Evolutionary conservation across 2,797 vertebrate species (phyloP).

Genomic region (Cyprinodon diabolis): DNA sequence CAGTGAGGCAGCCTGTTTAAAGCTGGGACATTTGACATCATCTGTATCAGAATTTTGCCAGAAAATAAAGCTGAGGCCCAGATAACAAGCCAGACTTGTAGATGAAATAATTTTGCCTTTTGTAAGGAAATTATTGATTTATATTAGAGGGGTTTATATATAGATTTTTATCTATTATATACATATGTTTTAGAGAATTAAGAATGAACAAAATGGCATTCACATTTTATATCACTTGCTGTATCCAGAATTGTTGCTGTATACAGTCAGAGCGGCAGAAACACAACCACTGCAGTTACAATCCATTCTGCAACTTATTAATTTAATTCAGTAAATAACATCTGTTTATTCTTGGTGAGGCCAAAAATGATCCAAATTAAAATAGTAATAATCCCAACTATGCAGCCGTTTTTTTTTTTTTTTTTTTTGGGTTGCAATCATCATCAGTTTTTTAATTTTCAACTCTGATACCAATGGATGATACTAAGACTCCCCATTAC

Average conservation of each 20-base stretch:
- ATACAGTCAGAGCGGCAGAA: neutral
- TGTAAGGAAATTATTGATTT: too few relatives aligned
- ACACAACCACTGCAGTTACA: neutral
- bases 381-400: neutral
- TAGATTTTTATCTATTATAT: neutral
- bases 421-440: neutral
- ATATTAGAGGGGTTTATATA: neutral
- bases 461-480: neutral
- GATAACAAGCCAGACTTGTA: neutral
- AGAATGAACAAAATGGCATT: neutral
- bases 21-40: conserved; percentile 1
- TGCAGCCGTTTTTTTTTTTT: neutral
- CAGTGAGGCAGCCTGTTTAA: neutral
- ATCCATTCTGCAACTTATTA: too few relatives aligned
- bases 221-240: neutral
- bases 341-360: neutral
- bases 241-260: too few relatives aligned
- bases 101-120: neutral
- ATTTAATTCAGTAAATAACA: too few relatives aligned
- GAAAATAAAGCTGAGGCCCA: neutral
- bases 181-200: neutral
- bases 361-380: neutral
- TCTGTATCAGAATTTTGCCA: neutral
- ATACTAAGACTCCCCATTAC: neutral
- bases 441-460: neutral